These are phyloP conservation scores for Orius insidiosus DNA, from an alignment of 1,140 invertebrate species.

Conservation along the genomic window DNA sequence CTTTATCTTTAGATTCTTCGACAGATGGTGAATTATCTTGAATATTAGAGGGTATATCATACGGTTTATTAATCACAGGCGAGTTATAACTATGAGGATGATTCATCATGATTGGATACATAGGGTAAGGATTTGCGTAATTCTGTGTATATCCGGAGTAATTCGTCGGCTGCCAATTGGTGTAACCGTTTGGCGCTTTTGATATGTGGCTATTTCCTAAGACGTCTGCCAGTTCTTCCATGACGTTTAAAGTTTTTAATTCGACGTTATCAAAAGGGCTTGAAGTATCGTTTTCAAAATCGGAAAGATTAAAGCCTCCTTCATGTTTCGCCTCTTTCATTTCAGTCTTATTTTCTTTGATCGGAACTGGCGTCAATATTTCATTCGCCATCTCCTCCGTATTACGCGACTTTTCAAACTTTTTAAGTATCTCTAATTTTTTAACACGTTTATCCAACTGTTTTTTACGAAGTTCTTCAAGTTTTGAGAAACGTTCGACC, in stretches of 20 bases:
- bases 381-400: background rate
- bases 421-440: background rate
- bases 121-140: slow-evolving; percentile 1
- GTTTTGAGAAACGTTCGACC: slow-evolving; percentile 22
- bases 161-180: slow-evolving; percentile 1
- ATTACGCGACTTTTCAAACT: background rate
- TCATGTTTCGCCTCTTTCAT: background rate
- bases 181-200: background rate
- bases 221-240: slow-evolving; percentile 66
- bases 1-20: too few relatives aligned
- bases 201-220: slow-evolving; percentile 21
- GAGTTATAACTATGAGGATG: background rate
- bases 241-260: slow-evolving; percentile 75
- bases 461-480: slow-evolving; percentile 26
- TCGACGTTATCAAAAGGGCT: slow-evolving; percentile 83
- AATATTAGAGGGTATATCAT: background rate
- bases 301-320: slow-evolving; percentile 42
- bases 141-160: background rate
- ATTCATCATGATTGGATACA: background rate
- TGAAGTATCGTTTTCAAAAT: slow-evolving; percentile 76
- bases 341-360: background rate
- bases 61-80: background rate
- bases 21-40: background rate
- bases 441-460: background rate
- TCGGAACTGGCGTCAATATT: slow-evolving; percentile 3